These are phyloP conservation scores for Andrena bucephala DNA, from an alignment of 2,888 invertebrate genomes.

Conservation along the genomic window DNA sequence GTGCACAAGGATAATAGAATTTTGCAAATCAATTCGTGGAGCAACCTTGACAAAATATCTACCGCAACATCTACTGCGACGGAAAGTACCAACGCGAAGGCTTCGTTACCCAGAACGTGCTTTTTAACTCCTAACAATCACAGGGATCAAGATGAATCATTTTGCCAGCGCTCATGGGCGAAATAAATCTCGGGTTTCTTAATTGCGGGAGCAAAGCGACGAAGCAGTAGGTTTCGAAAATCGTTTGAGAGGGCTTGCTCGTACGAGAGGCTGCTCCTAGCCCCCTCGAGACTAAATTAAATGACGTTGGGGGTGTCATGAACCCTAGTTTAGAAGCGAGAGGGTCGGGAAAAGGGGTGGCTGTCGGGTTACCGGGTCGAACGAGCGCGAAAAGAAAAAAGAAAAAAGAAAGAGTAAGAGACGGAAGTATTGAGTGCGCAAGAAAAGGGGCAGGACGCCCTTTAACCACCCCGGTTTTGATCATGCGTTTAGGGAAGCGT, in stretches of 20 bases:
- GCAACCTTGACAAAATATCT: too few species aligned
- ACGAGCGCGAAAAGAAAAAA: slow-evolving; percentile 29
- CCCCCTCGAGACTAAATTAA: slow-evolving; percentile 63
- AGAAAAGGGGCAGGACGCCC: slow-evolving; percentile 36
- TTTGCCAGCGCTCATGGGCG: neutral
- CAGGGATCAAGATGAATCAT: neutral
- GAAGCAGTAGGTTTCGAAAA: slow-evolving; percentile 48
- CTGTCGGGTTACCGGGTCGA: slow-evolving; percentile 59
- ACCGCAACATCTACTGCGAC: too few species aligned
- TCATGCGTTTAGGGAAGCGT: neutral
- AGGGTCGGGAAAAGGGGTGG: slow-evolving; percentile 50
- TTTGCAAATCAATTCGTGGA: too few species aligned
- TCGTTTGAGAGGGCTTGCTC: slow-evolving; percentile 37
- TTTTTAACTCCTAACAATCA: neutral
- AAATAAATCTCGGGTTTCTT: slow-evolving; percentile 18
- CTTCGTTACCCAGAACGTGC: neutral
- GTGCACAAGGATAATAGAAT: too few species aligned
- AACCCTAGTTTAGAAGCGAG: slow-evolving; percentile 54
- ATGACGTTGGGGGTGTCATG: slow-evolving; percentile 61
- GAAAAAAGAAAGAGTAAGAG: slow-evolving; percentile 35
- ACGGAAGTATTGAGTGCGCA: slow-evolving; percentile 53
- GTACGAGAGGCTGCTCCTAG: slow-evolving; percentile 29
- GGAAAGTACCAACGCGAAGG: neutral
- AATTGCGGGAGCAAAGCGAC: slow-evolving; percentile 29
- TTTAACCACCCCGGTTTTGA: neutral